Percentiles rank a stretch among this genome's conserved stretches.
Conservation (phyloP, 2,888 invertebrate species). For the Ceramica pisi region DNA sequence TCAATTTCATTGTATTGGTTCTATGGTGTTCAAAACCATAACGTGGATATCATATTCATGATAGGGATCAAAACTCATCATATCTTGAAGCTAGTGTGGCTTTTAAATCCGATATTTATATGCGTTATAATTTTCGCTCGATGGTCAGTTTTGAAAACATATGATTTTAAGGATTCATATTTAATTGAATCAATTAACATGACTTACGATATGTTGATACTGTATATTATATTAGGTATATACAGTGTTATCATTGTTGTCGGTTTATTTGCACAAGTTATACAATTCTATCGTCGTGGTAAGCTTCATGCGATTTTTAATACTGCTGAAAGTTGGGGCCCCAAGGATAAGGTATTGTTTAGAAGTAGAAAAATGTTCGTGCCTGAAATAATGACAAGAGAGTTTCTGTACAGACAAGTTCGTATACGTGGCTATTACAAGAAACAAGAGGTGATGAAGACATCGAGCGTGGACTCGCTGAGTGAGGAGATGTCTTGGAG, state of each 20-base stretch:
- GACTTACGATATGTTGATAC: conserved; percentile 69
- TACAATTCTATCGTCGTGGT: conserved; percentile 63
- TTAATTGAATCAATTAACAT: conserved; percentile 64
- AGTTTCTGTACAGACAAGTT: conserved; percentile 87
- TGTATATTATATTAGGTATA: conserved; percentile 72
- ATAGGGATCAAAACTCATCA: conserved; percentile 85
- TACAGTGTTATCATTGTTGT: conserved; percentile 74
- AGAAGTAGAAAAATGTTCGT: conserved; percentile 88
- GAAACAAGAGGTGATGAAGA: conserved; percentile 48
- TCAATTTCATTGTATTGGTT: conserved; percentile 84
- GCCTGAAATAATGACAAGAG: conserved; percentile 88
- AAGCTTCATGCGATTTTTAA: conserved; percentile 67
- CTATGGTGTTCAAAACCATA: conserved; percentile 83
- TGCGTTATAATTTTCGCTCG: conserved; percentile 66
- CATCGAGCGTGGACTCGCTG: conserved; percentile 56
- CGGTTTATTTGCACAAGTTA: conserved; percentile 72
- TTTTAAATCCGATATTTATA: conserved; percentile 79
- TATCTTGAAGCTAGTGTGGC: conserved; percentile 83
- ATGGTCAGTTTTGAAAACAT: conserved; percentile 61
- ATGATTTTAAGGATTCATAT: conserved; percentile 70
- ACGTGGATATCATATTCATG: conserved; percentile 86
- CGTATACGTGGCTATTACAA: conserved; percentile 81
- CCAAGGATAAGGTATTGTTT: conserved; percentile 78
- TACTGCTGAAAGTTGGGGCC: conserved; percentile 82
- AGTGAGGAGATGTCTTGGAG: conserved; percentile 74